These are phyloP conservation scores for Uria aalge DNA, from an alignment of 2,113 vertebrate genomes.

Conservation along the genomic window DNA sequence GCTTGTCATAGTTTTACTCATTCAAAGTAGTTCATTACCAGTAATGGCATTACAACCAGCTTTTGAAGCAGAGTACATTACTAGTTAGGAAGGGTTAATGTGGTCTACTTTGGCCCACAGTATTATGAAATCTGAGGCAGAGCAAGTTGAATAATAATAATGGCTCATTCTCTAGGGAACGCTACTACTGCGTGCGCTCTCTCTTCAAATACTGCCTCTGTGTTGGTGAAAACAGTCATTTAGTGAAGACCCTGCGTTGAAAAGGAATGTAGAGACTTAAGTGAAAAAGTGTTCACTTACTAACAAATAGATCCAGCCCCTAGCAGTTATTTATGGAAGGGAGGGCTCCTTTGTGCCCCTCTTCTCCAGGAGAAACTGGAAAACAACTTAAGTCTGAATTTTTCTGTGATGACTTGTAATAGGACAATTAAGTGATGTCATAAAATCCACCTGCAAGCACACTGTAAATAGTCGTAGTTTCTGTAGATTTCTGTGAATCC, in stretches of 20 bases:
- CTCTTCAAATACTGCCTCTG: background rate
- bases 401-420: background rate
- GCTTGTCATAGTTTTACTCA: background rate
- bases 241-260: background rate
- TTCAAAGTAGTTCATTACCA: background rate
- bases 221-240: background rate
- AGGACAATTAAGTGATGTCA: background rate
- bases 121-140: background rate
- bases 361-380: background rate
- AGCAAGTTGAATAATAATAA: background rate
- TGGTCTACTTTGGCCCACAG: background rate
- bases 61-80: fast-evolving
- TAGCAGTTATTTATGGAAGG: background rate
- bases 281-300: background rate
- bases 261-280: background rate
- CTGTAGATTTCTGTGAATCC: background rate
- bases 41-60: background rate
- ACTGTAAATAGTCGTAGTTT: background rate
- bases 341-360: background rate
- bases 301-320: background rate
- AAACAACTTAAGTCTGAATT: background rate
- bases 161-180: background rate
- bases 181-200: fast-evolving
- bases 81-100: background rate
- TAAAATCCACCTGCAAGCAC: background rate